Evolutionary conservation across 1,140 invertebrate genomes (phyloP).

Genomic region (Trypoxylus dichotomus): DNA sequence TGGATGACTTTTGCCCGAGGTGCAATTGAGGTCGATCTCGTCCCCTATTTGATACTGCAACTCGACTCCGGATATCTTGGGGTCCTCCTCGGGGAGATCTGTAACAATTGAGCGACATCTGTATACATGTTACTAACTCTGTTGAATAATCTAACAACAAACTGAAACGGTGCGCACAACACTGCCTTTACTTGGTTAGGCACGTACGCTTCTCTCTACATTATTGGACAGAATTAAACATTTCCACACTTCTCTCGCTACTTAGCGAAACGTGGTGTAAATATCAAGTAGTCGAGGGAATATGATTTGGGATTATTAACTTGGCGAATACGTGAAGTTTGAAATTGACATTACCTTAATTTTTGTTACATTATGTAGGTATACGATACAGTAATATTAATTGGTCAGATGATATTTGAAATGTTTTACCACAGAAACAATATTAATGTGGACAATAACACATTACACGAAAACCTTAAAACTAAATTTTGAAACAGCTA

Average conservation of each 20-base stretch:
- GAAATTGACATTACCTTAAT: too few relatives aligned
- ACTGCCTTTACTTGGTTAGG: neutral
- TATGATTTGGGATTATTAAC: slow-evolving; percentile 2
- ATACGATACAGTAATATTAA: too few relatives aligned
- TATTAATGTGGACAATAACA: too few relatives aligned
- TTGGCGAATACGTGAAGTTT: neutral
- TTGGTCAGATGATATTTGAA: too few relatives aligned
- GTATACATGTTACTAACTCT: slow-evolving; percentile 24
- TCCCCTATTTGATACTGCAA: slow-evolving; percentile 79
- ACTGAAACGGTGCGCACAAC: neutral
- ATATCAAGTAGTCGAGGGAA: neutral
- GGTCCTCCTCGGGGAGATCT: slow-evolving; percentile 77
- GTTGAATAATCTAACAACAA: slow-evolving; percentile 17
- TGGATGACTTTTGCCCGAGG: slow-evolving; percentile 78
- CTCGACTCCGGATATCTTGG: slow-evolving; percentile 77
- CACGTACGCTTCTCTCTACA: slow-evolving; percentile 4
- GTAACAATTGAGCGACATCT: slow-evolving; percentile 40
- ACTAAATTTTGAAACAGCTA: too few relatives aligned
- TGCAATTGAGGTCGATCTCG: slow-evolving; percentile 80
- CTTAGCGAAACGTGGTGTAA: neutral
- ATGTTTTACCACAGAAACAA: too few relatives aligned
- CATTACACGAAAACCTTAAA: too few relatives aligned
- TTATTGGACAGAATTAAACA: slow-evolving; percentile 20
- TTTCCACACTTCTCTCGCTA: neutral
- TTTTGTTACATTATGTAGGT: too few relatives aligned